Evolutionary conservation across 2,797 vertebrate species (phyloP), one percentile per base, ranked within the genome.

Genomic region (Myotis findleyi): DNA sequence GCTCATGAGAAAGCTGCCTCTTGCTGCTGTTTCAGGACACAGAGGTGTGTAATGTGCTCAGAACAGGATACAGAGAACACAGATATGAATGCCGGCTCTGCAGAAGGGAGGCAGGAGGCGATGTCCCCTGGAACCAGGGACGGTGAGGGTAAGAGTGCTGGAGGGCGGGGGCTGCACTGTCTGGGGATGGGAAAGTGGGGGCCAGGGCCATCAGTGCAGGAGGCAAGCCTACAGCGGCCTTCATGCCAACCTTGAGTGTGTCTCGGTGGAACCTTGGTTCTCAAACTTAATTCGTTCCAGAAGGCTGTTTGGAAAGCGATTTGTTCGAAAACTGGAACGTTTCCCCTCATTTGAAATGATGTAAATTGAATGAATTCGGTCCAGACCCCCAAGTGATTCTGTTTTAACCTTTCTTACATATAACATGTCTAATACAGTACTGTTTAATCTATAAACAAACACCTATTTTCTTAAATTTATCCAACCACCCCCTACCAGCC

Each of bases 11-110:
- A 47, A 81, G 23, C 77, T 1, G 2, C n/a, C 47, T 79, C 8
- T 1, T 23, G 5, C 44, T 2, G 2, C 0, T 59, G 27, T 47
- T 16, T 64, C 44, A 55, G 55, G 59, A 38, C 59, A 59, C 0
- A 17, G 38, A 47, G 8, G 30, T 30, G 41, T 51, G 41, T 59
- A 25, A 86, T 49, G 7, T 80, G 82, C 30, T 72, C n/a, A 20
- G 38, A 64, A 44, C 6, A 38, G 47, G 13, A 27, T 23, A 25
- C 6, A 33, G 20, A 64, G 33, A 53, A 33, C n/a, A 44, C 8
- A 51, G 38, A 13, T 6, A 41, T 5, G 8, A 66, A 49, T 1
- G 25, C n/a, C 18, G 20, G 69, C 30, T 86, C 38, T 55, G n/a
- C 23, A 83, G 71, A 81, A 23, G 41, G 33, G 21, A 10, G 18